Evolutionary conservation across 2,113 vertebrate species (phyloP).

Genomic region (Pontoporia blainvillei): DNA sequence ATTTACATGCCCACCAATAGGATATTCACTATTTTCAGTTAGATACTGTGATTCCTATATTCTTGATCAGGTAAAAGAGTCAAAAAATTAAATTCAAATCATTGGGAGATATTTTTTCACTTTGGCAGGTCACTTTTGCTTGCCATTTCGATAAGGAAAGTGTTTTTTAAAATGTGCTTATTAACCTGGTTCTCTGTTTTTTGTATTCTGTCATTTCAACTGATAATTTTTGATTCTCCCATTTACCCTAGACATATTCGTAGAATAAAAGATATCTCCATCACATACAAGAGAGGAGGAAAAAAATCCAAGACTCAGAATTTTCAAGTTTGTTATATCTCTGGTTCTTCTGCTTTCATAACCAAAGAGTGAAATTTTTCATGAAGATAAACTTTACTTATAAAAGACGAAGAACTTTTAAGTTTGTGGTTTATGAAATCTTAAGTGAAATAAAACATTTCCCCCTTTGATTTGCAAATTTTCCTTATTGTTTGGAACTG

Average conservation of each 20-base stretch:
- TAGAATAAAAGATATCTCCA: not conserved
- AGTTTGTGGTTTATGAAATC: not conserved
- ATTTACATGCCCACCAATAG: not conserved
- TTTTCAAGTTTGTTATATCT: not conserved
- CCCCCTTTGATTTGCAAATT: not conserved
- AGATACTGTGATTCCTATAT: constrained; percentile 16
- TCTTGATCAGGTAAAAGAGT: not conserved
- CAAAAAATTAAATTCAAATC: not conserved
- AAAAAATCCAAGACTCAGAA: not conserved
- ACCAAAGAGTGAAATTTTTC: not conserved
- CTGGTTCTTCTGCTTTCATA: not conserved
- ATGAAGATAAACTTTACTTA: not conserved
- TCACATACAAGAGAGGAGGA: not conserved
- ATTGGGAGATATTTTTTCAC: not conserved
- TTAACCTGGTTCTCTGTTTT: not conserved
- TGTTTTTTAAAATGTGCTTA: not conserved
- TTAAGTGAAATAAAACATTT: not conserved
- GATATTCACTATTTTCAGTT: not conserved
- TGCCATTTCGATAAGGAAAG: not conserved
- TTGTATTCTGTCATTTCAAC: not conserved
- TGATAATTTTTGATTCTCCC: not conserved
- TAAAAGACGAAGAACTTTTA: not conserved
- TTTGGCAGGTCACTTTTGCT: not conserved
- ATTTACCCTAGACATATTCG: not conserved
- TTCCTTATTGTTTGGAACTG: not conserved